Evolutionary conservation across 2,888 invertebrate species (phyloP).

Genomic region (Pachymerium ferrugineum): DNA sequence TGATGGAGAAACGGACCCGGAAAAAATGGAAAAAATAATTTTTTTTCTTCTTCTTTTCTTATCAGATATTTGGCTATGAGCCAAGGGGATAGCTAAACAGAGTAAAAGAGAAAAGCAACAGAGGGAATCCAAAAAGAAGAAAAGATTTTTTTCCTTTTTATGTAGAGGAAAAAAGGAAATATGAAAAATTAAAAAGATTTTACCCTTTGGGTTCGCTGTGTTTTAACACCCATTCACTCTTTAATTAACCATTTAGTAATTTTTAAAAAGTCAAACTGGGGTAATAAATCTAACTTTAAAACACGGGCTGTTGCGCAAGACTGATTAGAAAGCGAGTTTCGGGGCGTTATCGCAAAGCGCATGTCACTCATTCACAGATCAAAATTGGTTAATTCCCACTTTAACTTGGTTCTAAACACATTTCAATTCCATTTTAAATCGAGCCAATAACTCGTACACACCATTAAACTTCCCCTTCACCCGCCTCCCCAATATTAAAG

Average conservation of each 20-base stretch:
- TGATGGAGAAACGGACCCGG: not conserved
- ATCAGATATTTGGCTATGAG: constrained; percentile 3
- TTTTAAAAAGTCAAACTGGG: not conserved
- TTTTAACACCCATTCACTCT: not conserved
- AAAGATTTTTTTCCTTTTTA: no score
- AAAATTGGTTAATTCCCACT: constrained; percentile 27
- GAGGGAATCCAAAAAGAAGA: no score
- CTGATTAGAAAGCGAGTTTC: not conserved
- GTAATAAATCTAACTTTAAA: not conserved
- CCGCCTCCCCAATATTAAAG: not conserved
- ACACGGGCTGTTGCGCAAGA: constrained; percentile 11
- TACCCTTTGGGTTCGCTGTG: not conserved
- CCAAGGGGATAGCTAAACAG: not conserved
- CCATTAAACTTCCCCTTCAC: not conserved
- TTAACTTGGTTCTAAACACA: constrained; percentile 20
- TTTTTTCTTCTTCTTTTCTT: not conserved
- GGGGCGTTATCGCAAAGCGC: constrained; percentile 13
- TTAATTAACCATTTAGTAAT: not conserved
- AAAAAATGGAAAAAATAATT: no score
- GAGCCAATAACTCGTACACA: constrained; percentile 25
- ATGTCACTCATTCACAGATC: constrained; percentile 27
- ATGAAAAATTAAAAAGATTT: not conserved
- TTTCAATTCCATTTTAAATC: constrained; percentile 25
- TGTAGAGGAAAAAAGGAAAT: not conserved
- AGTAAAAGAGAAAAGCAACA: not conserved